Conservation (phyloP, 64 coral and sea anemone genomes). For the Stichodactyla helianthus region DNA sequence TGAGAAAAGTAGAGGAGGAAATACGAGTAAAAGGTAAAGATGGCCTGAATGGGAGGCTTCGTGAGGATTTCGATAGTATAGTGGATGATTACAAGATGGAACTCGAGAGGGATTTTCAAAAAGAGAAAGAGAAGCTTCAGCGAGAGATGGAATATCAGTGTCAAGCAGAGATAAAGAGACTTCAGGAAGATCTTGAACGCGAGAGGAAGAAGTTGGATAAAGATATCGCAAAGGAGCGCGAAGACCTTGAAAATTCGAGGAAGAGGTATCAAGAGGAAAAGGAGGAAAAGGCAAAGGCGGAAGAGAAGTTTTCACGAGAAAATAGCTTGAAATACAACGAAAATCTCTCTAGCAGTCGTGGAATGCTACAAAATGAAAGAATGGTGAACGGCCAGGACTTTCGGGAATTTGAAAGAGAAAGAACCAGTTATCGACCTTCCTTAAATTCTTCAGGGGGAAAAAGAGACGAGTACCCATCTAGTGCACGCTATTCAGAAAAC, state of each 20-base stretch:
- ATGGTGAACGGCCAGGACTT: background rate
- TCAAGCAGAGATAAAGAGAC: conserved; percentile 31
- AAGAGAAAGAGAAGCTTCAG: conserved; percentile 58
- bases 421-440: background rate
- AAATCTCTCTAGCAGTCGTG: background rate
- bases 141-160: conserved; percentile 33
- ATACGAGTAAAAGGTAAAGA: conserved; percentile 66
- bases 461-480: background rate
- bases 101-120: conserved; percentile 66
- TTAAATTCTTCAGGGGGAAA: background rate
- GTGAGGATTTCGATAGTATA: conserved; percentile 85
- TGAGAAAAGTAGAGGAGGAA: conserved; percentile 67
- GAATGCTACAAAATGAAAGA: background rate
- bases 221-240: conserved; percentile 57
- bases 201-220: conserved; percentile 65
- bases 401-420: background rate
- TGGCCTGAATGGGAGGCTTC: conserved; percentile 64
- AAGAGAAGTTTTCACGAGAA: background rate
- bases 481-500: background rate
- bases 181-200: conserved; percentile 44
- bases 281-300: background rate
- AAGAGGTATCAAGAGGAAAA: background rate
- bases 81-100: conserved; percentile 67
- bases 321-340: background rate
- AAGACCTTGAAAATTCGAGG: conserved; percentile 20